Evolutionary conservation across 2,888 invertebrate species (phyloP), one percentile per base, ranked within the genome.

Genomic region (Caenorhabditis sinica): DNA sequence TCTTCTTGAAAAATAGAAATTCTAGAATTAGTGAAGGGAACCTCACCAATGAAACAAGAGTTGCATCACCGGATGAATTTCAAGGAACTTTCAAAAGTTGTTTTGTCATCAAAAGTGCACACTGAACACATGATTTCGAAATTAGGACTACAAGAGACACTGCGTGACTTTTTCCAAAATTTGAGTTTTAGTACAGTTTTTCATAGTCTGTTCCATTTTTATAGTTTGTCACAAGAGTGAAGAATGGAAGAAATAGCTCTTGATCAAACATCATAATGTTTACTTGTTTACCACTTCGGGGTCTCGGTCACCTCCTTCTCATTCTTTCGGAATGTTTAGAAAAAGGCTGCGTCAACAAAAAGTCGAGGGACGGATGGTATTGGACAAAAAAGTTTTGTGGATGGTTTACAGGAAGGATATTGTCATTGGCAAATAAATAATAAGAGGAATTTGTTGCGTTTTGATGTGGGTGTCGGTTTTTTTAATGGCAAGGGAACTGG

Each of bases 321-420:
- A 6, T 49, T 49, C 49, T 36, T 4, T 8, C 49, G n/a, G 28
- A 45, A 58, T 72, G 71, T 72, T 72, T 72, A 43, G 60, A 45
- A 60, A 72, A 72, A 43, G 71, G 71, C 71, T 72, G 60, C 43
- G 71, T 58, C 11, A 72, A 72, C 71, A 72, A n/a, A 53, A 30
- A 23, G n/a, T 20, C 11, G 66, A 25, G 63, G 20, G 17, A 45
- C 17, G 28, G 28, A n/a, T 28, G 63, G 43, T 20, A 56, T 20
- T 28, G 15, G 2, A 11, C 11, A 20, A 13, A 6, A 53, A 20
- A 23, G 23, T 53, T 56, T 56, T 4, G 53, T 0, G 6, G n/a
- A 23, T 8, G 33, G 33, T 23, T 51, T 6, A 11, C 6, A 9
- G 25, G 53, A 1, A 13, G 45, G 45, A 45, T 45, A 45, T 15